phyloP scores from a whole-genome alignment of 2,888 invertebrate genomes.

The Eilema depressum region DNA sequence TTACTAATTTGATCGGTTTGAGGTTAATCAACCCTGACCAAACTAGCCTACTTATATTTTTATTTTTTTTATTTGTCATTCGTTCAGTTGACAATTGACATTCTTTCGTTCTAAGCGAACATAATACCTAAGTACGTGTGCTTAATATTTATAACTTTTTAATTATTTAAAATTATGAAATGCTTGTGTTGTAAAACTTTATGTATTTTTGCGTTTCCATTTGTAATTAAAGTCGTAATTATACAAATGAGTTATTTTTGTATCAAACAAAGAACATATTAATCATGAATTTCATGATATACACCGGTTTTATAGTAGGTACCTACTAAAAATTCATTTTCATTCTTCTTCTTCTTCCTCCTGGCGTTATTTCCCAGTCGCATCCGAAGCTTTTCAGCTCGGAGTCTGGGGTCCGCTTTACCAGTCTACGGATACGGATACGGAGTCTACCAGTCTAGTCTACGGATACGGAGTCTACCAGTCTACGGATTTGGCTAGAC shows the following conservation, averaged over 20 bases:
- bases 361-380: too few species aligned
- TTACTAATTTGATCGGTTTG: neutral
- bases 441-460: too few species aligned
- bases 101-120: neutral
- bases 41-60: neutral
- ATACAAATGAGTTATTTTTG: neutral
- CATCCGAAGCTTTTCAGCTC: too few species aligned
- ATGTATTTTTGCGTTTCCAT: too few species aligned
- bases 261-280: neutral
- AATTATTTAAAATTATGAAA: too few species aligned
- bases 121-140: too few species aligned
- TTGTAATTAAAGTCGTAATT: neutral
- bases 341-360: too few species aligned
- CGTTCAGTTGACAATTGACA: neutral
- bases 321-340: neutral
- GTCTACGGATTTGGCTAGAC: too few species aligned
- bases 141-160: neutral
- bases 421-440: too few species aligned
- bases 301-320: neutral
- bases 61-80: neutral
- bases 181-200: too few species aligned
- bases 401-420: too few species aligned
- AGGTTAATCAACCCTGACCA: neutral
- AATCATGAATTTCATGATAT: neutral
- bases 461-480: too few species aligned